Conservation (phyloP, 2,113 vertebrate genomes). For the Mormoops blainvillei region DNA sequence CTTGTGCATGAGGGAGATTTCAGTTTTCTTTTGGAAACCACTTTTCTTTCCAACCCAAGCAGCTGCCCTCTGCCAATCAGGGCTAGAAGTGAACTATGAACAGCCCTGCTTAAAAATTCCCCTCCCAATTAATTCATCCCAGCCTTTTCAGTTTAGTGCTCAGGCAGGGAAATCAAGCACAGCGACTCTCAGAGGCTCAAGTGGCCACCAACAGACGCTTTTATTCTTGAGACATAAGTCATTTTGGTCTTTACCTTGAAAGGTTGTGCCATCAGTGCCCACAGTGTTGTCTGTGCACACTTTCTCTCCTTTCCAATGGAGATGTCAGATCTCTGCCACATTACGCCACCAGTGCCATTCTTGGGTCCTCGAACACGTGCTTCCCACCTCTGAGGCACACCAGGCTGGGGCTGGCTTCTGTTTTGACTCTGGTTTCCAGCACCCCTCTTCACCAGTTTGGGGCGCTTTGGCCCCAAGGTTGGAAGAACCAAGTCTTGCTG, state of each 20-base stretch:
- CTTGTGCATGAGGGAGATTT: neutral
- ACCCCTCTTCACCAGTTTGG: neutral
- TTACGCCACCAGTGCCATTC: fast-evolving
- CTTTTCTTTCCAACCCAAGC: slow-evolving; percentile 16
- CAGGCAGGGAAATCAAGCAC: neutral
- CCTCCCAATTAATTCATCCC: neutral
- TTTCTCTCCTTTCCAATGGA: neutral
- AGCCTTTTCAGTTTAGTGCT: neutral
- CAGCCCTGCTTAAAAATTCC: neutral
- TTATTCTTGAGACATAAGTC: neutral
- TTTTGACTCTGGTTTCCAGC: neutral
- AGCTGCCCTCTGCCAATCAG: slow-evolving; percentile 27
- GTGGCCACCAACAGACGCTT: fast-evolving
- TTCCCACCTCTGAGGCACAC: neutral
- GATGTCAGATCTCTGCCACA: neutral
- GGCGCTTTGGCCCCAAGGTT: neutral
- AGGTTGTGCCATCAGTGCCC: no score
- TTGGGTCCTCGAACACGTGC: fast-evolving
- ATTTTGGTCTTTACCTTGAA: neutral
- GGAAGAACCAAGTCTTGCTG: neutral
- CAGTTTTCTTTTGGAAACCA: neutral
- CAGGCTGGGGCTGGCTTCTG: neutral
- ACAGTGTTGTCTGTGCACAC: no score
- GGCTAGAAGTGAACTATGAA: neutral
- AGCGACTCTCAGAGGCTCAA: neutral